Base-by-base conservation (phyloP, 2,888 invertebrate species). In the Ligdia adustata region DNA sequence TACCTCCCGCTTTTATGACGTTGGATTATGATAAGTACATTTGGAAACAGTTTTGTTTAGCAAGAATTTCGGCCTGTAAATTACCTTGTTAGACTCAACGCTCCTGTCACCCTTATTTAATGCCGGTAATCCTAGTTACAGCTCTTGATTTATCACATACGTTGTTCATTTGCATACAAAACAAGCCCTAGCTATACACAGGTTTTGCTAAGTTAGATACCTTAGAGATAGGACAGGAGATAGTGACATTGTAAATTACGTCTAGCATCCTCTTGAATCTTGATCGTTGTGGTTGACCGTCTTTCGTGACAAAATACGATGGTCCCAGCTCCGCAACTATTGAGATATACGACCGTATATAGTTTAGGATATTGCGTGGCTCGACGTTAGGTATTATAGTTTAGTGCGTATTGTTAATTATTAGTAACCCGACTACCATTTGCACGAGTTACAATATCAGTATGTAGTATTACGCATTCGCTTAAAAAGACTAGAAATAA, bases 221-320 rank as follows among this genome's bases (percentile, higher is more conserved):
- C 42, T 42, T 26, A 22, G 9, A 41, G 45, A 51, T 51, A 55
- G 48, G 22, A 33, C 16, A 33, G 27, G 50, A 48, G 44, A 50
- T 49, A 52, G 35, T 38, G 20, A 15, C 26, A 20, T 38, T 38
- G 42, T 58, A 58, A 55, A 55, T 58, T 55, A 40, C 40, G 41
- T 44, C 52, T 50, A 43, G 9, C 41, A 24, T 46, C 38, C 38
- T 24, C 32, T 38, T 42, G 48, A 44, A 52, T 44, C 55, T 43
- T 52, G 52, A 43, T 46, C 44, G 46, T 40, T 58, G 61, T 27
- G 60, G 62, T 43, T 13, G 54, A 57, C 64, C 62, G 56, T 58
- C 57, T 57, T 63, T 37, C 49, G 34, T 38, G 37, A 49, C 57
- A 59, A 63, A 56, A 62, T 66, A 64, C 53, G 60, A 48, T 12